Percentiles rank a stretch among this genome's conserved stretches.
Evolutionary conservation across 2,113 vertebrate species (phyloP).

Genomic region (Rhynchopsitta pachyrhyncha): DNA sequence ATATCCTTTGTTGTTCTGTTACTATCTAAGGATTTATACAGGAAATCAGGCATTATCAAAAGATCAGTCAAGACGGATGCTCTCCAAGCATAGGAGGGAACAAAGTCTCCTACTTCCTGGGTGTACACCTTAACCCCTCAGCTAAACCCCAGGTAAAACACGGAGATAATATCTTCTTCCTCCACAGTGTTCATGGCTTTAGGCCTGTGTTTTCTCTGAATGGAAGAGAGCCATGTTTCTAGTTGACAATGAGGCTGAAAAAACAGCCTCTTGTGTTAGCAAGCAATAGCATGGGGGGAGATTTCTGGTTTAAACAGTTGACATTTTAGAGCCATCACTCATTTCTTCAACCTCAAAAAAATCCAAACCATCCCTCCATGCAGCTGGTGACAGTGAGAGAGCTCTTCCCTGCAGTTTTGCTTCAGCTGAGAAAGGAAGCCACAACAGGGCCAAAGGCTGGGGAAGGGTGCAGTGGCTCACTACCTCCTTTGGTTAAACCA

Average conservation of each 20-base stretch:
- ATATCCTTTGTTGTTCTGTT: neutral
- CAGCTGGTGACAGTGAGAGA: neutral
- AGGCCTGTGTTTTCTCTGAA: neutral
- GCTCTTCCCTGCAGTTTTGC: neutral
- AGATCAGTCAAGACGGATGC: neutral
- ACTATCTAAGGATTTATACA: neutral
- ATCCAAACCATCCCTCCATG: neutral
- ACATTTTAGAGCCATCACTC: neutral
- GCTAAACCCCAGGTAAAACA: neutral
- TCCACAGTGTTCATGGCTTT: neutral
- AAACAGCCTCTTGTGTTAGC: neutral
- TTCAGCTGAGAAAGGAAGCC: neutral
- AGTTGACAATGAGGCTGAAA: neutral
- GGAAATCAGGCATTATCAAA: neutral
- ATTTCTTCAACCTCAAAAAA: neutral
- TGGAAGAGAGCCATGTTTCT: neutral
- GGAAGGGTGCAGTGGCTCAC: neutral
- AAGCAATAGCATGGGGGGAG: neutral
- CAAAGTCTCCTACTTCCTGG: neutral
- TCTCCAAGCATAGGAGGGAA: neutral
- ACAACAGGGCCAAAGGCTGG: neutral
- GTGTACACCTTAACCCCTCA: neutral
- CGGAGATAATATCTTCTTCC: neutral
- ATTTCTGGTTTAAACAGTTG: neutral
- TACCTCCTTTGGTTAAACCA: neutral